Conservation (phyloP, 2,113 vertebrate species). For the Rhabdomys dilectus region DNA sequence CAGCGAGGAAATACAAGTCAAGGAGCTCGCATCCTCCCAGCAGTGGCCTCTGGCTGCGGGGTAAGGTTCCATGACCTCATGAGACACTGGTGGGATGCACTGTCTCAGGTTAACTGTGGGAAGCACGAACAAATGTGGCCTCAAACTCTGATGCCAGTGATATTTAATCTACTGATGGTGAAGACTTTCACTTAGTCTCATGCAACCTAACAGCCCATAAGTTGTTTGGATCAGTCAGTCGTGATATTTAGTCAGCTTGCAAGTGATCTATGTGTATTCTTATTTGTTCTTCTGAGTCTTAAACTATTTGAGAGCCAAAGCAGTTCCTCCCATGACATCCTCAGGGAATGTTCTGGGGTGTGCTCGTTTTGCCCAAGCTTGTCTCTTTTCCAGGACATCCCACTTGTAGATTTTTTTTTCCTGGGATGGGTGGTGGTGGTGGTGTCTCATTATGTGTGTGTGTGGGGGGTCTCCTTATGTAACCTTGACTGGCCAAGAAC, state of each 20-base stretch:
- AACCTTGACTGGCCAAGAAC: not conserved
- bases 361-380: not conserved
- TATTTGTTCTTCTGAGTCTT: conserved; percentile 31
- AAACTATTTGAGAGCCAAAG: conserved; percentile 27
- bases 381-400: not conserved
- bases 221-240: not conserved
- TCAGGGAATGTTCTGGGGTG: not conserved
- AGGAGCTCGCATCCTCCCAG: not conserved
- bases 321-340: not conserved
- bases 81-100: not conserved
- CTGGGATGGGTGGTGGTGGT: not conserved
- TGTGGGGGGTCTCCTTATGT: not conserved
- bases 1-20: not conserved
- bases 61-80: not conserved
- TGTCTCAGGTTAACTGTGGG: not conserved
- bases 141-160: not conserved
- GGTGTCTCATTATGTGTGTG: not conserved
- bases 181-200: not conserved
- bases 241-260: not conserved
- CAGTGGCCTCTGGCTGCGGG: not conserved
- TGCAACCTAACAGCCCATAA: not conserved
- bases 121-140: not conserved
- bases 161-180: not conserved
- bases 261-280: not conserved
- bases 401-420: not conserved